phyloP scores from a whole-genome alignment of 1,140 invertebrate genomes.

The Rhizoglyphus robini region DNA sequence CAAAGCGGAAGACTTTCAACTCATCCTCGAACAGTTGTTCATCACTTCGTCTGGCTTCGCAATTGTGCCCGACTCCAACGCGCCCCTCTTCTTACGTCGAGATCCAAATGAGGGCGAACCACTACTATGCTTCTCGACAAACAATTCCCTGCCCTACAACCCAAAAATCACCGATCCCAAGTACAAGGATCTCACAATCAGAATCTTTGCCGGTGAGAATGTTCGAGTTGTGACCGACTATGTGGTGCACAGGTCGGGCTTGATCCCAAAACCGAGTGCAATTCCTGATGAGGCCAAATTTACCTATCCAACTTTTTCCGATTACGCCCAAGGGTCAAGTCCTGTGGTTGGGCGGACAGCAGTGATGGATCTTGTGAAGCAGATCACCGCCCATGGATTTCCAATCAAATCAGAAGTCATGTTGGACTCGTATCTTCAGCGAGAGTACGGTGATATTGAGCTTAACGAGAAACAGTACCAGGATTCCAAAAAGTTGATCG shows the following conservation, averaged over 20 bases:
- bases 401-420: no score
- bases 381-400: no score
- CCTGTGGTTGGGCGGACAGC: no score
- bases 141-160: neutral
- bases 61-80: neutral
- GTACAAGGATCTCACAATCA: neutral
- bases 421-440: no score
- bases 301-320: neutral
- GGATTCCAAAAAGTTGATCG: no score
- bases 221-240: neutral
- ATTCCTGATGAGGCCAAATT: neutral
- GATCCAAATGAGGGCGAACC: neutral
- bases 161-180: neutral
- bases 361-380: no score
- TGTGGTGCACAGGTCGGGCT: neutral
- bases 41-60: neutral
- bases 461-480: no score
- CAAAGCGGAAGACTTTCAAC: neutral
- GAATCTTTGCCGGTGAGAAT: neutral
- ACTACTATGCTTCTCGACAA: neutral
- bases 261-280: neutral
- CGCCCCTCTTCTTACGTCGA: neutral
- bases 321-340: no score
- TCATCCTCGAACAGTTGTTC: neutral
- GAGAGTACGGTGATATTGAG: no score